phyloP scores from a whole-genome alignment of 2,113 vertebrate species.

The Amphiprion ocellaris region DNA sequence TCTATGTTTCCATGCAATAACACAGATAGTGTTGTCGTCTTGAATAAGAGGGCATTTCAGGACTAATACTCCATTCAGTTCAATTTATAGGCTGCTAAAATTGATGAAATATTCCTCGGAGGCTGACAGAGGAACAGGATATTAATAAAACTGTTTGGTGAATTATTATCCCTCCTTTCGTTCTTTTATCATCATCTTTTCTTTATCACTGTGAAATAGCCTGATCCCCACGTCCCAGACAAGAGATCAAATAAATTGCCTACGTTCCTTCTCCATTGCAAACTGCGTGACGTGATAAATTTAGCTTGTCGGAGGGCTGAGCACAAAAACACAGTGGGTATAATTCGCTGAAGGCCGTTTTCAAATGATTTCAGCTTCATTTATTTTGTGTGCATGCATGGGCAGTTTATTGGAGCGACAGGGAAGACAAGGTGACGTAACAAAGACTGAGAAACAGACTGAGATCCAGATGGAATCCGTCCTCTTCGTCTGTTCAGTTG shows the following conservation, averaged over 20 bases:
- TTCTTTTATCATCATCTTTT: constrained; percentile 60
- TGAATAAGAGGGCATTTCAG: constrained; percentile 43
- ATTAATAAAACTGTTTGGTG: constrained; percentile 70
- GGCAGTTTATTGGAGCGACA: constrained; percentile 7
- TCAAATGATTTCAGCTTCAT: constrained; percentile 17
- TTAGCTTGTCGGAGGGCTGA: constrained; percentile 14
- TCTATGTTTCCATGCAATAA: neutral
- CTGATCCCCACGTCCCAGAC: constrained; percentile 22
- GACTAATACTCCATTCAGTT: constrained; percentile 21
- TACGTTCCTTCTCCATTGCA: constrained; percentile 20
- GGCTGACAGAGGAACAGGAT: constrained; percentile 57
- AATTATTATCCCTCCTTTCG: constrained; percentile 51
- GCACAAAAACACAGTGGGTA: constrained; percentile 7
- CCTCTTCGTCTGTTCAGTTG: neutral
- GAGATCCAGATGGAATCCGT: constrained; percentile 21
- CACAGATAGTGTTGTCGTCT: neutral
- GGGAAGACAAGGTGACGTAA: neutral
- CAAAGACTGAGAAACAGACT: constrained; percentile 19
- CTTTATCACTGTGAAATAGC: constrained; percentile 53
- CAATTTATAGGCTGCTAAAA: constrained; percentile 38
- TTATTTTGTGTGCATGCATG: constrained; percentile 2
- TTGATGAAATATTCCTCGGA: constrained; percentile 51
- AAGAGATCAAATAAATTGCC: constrained; percentile 52
- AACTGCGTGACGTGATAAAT: constrained; percentile 43
- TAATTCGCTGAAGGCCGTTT: constrained; percentile 23